Percentiles rank a stretch among this genome's conserved stretches.
These are phyloP conservation scores for Porites divaricata DNA, from an alignment of 92 coral and sea anemone species.

Conservation along the genomic window DNA sequence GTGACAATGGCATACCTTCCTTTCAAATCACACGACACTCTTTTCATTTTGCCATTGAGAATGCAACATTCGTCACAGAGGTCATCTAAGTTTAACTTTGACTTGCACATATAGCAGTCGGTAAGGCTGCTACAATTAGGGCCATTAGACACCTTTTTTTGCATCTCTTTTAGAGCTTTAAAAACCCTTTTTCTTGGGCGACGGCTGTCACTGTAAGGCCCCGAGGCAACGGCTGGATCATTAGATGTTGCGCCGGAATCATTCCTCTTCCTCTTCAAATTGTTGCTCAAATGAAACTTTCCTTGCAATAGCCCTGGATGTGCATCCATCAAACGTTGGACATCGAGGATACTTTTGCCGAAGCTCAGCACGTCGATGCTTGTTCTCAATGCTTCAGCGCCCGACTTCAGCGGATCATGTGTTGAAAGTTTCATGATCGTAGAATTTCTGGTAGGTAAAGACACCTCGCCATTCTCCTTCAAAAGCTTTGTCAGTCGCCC, in stretches of 20 bases:
- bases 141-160: not conserved
- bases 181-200: conserved; percentile 42
- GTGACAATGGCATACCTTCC: conserved; percentile 47
- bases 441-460: not conserved
- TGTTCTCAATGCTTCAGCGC: conserved; percentile 30
- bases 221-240: not conserved
- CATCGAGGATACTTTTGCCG: conserved; percentile 18
- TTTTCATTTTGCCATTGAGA: conserved; percentile 33
- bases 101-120: conserved; percentile 41
- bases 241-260: not conserved
- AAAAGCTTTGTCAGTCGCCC: conserved; percentile 21
- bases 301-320: conserved; percentile 39
- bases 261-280: conserved; percentile 20
- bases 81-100: not conserved
- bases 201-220: conserved; percentile 32
- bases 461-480: not conserved
- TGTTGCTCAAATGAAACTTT: not conserved
- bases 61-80: conserved; percentile 22
- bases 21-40: conserved; percentile 26
- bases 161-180: conserved; percentile 22
- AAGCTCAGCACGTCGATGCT: conserved; percentile 35
- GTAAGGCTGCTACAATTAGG: not conserved
- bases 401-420: conserved; percentile 4
- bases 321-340: conserved; percentile 33
- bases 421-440: conserved; percentile 35